Conservation (phyloP, 1,140 invertebrate species). For the Drosophila ambigua region DNA sequence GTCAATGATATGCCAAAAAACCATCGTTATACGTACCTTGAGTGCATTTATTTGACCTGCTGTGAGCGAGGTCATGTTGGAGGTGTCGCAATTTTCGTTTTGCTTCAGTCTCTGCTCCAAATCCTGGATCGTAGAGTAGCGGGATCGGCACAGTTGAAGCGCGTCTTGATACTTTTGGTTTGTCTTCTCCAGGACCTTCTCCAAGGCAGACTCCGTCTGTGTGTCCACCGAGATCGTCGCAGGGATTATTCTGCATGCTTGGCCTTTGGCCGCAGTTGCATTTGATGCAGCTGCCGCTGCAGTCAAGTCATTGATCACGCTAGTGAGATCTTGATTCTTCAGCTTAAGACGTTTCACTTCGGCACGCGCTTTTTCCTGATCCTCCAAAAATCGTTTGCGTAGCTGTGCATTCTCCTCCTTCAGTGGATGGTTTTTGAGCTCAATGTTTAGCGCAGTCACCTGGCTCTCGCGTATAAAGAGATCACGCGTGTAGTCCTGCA, state of each 20-base stretch:
- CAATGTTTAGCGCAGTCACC: conserved; percentile 61
- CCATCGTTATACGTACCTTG: conserved; percentile 35
- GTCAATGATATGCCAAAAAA: not conserved
- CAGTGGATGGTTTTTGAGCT: conserved; percentile 63
- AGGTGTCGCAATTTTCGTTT: conserved; percentile 55
- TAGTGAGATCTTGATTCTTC: conserved; percentile 56
- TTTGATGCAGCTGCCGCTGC: conserved; percentile 5
- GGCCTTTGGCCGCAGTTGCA: not conserved
- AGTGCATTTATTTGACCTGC: conserved; percentile 51
- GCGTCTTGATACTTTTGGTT: conserved; percentile 48
- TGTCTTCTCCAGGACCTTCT: conserved; percentile 26
- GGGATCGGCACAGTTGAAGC: conserved; percentile 43
- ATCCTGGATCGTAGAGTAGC: conserved; percentile 48
- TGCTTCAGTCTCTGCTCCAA: conserved; percentile 46
- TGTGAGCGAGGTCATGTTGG: conserved; percentile 45
- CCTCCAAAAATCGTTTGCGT: conserved; percentile 59
- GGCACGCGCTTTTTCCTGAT: conserved; percentile 46
- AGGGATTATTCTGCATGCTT: not conserved
- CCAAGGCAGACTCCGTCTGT: conserved; percentile 59
- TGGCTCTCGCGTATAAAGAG: conserved; percentile 58
- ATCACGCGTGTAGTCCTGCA: conserved; percentile 56
- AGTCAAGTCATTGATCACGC: conserved; percentile 22
- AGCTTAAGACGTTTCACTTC: conserved; percentile 58
- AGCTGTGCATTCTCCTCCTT: conserved; percentile 67
- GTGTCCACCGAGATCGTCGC: conserved; percentile 12